Conservation (phyloP, 2,113 vertebrate genomes). For the Proterorhinus semilunaris region DNA sequence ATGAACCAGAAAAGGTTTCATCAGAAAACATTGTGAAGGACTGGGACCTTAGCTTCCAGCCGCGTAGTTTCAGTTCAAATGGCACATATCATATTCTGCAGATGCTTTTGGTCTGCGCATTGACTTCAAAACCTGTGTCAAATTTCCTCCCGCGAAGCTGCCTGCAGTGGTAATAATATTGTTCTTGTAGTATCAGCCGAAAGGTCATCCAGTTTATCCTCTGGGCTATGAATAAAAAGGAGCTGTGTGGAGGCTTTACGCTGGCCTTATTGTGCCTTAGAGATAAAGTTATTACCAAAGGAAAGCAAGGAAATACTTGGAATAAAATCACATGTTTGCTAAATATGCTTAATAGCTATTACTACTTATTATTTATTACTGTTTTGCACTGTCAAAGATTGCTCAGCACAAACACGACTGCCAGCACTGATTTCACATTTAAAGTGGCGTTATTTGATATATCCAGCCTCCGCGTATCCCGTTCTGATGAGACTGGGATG, state of each 20-base stretch:
- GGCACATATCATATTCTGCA: neutral
- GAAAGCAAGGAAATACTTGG: neutral
- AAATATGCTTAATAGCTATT: no score
- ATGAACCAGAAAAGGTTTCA: neutral
- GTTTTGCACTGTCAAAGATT: neutral
- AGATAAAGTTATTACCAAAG: neutral
- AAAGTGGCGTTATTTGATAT: conserved; percentile 1
- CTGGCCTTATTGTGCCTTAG: neutral
- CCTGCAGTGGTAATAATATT: neutral
- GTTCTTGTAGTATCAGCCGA: conserved; percentile 1
- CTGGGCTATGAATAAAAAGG: conserved; percentile 2
- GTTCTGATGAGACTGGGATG: conserved; percentile 6
- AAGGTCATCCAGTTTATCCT: neutral
- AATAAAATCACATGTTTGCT: no score
- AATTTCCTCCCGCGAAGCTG: neutral
- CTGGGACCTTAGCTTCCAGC: neutral
- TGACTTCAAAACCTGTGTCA: neutral
- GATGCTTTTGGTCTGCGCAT: neutral
- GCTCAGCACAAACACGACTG: neutral
- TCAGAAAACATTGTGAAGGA: neutral
- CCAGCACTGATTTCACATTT: neutral
- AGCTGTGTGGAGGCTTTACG: neutral
- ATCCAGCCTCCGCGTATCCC: neutral
- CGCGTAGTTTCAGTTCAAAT: neutral
- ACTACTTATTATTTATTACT: no score